A percentile compares a stretch with the other conserved stretches of the same genome.
Conservation (phyloP, 2,113 vertebrate species). For the Laticauda laticaudata region DNA sequence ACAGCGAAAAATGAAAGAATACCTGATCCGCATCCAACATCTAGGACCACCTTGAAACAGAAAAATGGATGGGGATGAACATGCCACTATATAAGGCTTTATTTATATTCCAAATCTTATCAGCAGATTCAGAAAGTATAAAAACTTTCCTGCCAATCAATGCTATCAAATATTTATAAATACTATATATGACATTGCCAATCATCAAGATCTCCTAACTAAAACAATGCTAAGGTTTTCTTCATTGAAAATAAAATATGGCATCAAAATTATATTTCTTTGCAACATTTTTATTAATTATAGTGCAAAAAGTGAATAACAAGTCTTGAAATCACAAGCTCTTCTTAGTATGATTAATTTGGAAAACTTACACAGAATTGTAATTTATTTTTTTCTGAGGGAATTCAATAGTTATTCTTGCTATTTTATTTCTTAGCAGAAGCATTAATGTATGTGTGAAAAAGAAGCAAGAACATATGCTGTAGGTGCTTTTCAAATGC, state of each 20-base stretch:
- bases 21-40: conserved; percentile 77
- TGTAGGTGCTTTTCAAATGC: neutral
- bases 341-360: neutral
- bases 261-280: neutral
- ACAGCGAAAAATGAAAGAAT: conserved; percentile 81
- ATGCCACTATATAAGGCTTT: neutral
- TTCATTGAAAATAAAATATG: neutral
- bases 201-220: neutral
- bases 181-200: neutral
- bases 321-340: neutral
- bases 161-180: neutral
- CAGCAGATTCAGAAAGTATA: neutral
- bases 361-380: neutral
- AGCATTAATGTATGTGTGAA: neutral
- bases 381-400: neutral
- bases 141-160: neutral
- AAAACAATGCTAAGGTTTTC: neutral
- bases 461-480: neutral
- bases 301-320: neutral
- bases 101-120: neutral
- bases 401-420: neutral
- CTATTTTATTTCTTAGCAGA: neutral
- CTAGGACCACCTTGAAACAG: conserved; percentile 74
- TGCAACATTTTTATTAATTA: neutral
- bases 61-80: conserved; percentile 13